Conservation (phyloP, 2,888 invertebrate genomes). For the Litoditis marina region DNA sequence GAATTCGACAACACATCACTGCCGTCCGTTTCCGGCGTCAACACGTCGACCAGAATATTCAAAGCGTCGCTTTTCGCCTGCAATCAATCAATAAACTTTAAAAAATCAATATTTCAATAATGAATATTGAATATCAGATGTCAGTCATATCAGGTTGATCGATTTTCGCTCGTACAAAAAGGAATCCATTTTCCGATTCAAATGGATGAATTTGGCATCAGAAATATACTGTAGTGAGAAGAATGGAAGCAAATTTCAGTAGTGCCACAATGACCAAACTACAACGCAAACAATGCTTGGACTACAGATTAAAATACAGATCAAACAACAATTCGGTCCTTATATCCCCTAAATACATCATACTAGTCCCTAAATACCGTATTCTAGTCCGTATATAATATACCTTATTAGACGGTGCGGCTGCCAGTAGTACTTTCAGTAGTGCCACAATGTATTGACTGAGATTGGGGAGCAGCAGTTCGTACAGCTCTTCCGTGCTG, state of each 20-base stretch:
- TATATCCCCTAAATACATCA: too few relatives aligned
- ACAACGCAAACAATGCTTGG: too few relatives aligned
- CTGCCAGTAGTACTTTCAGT: constrained; percentile 90
- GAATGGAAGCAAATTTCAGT: too few relatives aligned
- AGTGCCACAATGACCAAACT: too few relatives aligned
- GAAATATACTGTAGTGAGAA: background rate
- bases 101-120: background rate
- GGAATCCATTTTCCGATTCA: too few relatives aligned
- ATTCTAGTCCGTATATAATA: background rate
- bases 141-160: too few relatives aligned
- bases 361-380: background rate
- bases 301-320: too few relatives aligned
- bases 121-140: too few relatives aligned
- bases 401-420: constrained; percentile 77
- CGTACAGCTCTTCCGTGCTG: constrained; percentile 49
- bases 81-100: background rate
- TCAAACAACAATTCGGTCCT: too few relatives aligned
- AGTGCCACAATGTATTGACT: constrained; percentile 85
- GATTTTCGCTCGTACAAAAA: too few relatives aligned
- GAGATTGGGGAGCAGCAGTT: constrained; percentile 86
- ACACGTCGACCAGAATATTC: constrained; percentile 93
- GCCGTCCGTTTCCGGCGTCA: constrained; percentile 70
- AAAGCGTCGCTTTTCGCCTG: constrained; percentile 95
- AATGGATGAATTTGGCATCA: background rate
- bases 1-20: constrained; percentile 59